Conservation (phyloP, 2,797 vertebrate genomes). For the Sebastes steindachneri region DNA sequence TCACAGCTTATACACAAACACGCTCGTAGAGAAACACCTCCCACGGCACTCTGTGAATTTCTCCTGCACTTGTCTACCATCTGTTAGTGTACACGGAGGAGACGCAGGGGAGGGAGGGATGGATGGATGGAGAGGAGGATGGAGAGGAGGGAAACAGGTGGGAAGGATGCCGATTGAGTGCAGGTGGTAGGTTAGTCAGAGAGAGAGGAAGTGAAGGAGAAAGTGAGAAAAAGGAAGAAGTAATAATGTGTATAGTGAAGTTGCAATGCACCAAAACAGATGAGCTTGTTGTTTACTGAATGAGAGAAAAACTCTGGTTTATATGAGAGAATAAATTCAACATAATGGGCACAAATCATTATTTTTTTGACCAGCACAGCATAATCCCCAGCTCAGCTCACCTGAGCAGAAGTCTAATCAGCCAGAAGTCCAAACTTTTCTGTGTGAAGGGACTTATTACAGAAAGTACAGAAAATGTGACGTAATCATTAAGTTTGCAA, state of each 20-base stretch:
- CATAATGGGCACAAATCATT: neutral
- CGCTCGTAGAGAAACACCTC: conserved; percentile 23
- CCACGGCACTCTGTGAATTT: conserved; percentile 54
- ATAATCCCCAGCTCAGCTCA: neutral
- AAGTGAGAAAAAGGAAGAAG: neutral
- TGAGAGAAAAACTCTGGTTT: neutral
- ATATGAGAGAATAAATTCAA: neutral
- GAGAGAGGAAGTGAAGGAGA: neutral
- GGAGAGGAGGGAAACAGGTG: conserved; percentile 21
- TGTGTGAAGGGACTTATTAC: no score
- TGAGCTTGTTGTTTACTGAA: neutral
- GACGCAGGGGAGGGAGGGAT: neutral
- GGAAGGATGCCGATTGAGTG: neutral
- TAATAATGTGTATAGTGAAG: neutral
- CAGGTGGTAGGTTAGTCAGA: conserved; percentile 19
- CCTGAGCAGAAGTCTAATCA: neutral
- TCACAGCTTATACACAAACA: conserved; percentile 37
- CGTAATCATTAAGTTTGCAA: neutral
- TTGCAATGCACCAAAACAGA: neutral
- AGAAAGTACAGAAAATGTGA: neutral
- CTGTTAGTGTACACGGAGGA: conserved; percentile 38
- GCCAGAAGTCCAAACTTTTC: no score
- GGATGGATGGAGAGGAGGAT: no score
- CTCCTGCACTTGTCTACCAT: conserved; percentile 46
- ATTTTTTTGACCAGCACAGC: neutral